A percentile compares a stretch with the other conserved stretches of the same genome.
Conservation (phyloP, 2,113 vertebrate species). For the human (Homo sapiens) region GRCh38 chr1:22459501-22460000, state of each 20-base stretch:
- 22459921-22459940: not conserved
- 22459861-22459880: not conserved
- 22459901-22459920: conserved; percentile 12
- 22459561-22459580: not conserved
- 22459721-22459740: not conserved
- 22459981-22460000: not conserved
- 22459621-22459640: not conserved
- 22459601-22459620: conserved; percentile 15
- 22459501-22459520: not conserved
- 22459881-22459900: conserved; percentile 26
- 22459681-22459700: conserved; percentile 4
- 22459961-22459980: not conserved
- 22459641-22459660: not conserved
- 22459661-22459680: not conserved
- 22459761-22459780: not conserved
- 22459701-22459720: not conserved
- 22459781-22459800: not conserved
- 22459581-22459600: conserved; percentile 17
- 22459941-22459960: not conserved
- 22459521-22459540: conserved; percentile 22
- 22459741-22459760: conserved; percentile 3
- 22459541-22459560: conserved; percentile 9
- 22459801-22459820: not conserved
- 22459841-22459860: not conserved
- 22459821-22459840: not conserved